Conservation (phyloP, 1,140 invertebrate species). For the Triops cancriformis region DNA sequence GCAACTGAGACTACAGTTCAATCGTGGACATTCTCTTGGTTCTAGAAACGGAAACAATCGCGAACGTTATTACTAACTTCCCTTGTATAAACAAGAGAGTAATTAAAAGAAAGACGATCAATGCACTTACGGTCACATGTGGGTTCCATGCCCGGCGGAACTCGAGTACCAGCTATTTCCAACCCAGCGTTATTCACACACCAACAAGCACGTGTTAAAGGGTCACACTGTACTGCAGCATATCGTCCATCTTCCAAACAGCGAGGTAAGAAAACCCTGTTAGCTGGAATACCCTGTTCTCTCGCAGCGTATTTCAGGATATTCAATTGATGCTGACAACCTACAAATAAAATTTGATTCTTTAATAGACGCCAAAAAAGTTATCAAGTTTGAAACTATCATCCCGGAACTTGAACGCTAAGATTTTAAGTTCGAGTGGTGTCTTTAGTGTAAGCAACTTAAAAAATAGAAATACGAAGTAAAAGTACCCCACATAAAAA, state of each 20-base stretch:
- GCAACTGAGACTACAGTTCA: conserved; percentile 54
- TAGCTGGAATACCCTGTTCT: conserved; percentile 53
- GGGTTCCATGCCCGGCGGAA: conserved; percentile 32
- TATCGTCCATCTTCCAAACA: conserved; percentile 38
- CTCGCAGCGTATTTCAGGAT: conserved; percentile 63
- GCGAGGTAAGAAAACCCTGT: conserved; percentile 37
- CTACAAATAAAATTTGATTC: conserved; percentile 35
- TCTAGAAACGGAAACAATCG: conserved; percentile 33
- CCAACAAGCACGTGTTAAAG: conserved; percentile 38
- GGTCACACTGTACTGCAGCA: conserved; percentile 39
- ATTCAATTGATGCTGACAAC: conserved; percentile 61
- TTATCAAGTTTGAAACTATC: neutral
- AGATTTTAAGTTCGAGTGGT: neutral
- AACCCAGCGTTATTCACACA: conserved; percentile 39
- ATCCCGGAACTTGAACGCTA: neutral
- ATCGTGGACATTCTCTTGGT: conserved; percentile 50
- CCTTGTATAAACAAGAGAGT: neutral
- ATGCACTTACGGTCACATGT: conserved; percentile 35
- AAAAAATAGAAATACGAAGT: neutral
- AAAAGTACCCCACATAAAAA: neutral
- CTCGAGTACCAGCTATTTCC: conserved; percentile 39
- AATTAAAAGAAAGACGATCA: conserved; percentile 15
- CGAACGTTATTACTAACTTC: neutral
- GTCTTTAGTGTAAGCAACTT: neutral
- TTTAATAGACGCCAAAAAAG: no score